Base-by-base conservation (phyloP, 1,140 invertebrate species). In the Uloborus diversus region DNA sequence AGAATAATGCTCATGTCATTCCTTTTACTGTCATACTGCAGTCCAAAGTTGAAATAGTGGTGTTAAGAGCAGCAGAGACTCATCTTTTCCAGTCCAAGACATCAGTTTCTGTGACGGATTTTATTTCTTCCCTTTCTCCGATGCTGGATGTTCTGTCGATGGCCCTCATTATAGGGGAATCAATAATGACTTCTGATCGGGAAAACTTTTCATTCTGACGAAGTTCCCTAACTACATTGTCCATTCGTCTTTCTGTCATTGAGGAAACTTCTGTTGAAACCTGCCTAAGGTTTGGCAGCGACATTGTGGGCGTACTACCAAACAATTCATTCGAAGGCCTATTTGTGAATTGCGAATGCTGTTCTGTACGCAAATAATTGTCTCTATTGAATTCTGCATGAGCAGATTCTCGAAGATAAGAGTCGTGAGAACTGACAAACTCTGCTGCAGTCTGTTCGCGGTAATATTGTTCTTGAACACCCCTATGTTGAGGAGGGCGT, bases 31-130 rank as follows among this genome's bases (percentile, higher is more conserved):
- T n/a, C n/a, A n/a, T n/a, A n/a, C n/a, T n/a, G n/a, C n/a, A n/a
- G n/a, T n/a, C n/a, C n/a, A n/a, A n/a, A n/a, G n/a, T n/a, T n/a
- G n/a, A n/a, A n/a, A n/a, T n/a, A n/a, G n/a, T n/a, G n/a, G n/a
- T n/a, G n/a, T n/a, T n/a, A n/a, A n/a, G n/a, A n/a, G n/a, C n/a
- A n/a, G n/a, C n/a, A n/a, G n/a, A n/a, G n/a, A n/a, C 70, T 61
- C 51, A 81, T 53, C 80, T 73, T 51, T 79, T 78, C 82, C 82
- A 82, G 57, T 82, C 82, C 23, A 76, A 51, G 35, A 83, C 49
- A 51, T 83, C 69, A 4, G 80, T 83, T 73, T 82, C 82, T 23
- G 82, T 83, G 0, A 81, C 61, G 30, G 80, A 82, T 57, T 83
- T 82, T 25, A 82, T 81, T 78, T 82, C 81, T 76, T 83, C 81